Percentiles rank a stretch among this genome's conserved stretches.
phyloP scores from a whole-genome alignment of 2,797 vertebrate species.

The Acanthurus lineatus region DNA sequence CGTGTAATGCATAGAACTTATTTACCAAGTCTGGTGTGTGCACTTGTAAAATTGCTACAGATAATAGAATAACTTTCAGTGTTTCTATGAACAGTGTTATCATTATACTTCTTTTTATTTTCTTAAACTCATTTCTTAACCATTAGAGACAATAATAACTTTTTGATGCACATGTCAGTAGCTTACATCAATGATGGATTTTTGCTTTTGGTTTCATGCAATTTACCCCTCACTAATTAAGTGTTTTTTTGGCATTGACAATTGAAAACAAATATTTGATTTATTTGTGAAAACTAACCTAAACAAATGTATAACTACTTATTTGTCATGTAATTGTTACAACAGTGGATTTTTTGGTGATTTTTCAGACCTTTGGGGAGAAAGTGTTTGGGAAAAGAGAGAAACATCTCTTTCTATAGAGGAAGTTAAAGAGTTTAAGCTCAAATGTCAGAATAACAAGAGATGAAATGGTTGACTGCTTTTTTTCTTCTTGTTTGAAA shows the following conservation, averaged over 20 bases:
- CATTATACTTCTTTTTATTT: constrained; percentile 64
- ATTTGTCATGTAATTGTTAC: constrained; percentile 57
- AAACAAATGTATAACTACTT: constrained; percentile 44
- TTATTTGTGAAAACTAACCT: constrained; percentile 48
- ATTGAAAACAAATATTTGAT: constrained; percentile 38
- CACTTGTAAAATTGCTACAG: constrained; percentile 74
- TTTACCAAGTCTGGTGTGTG: constrained; percentile 73
- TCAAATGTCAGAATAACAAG: constrained; percentile 63
- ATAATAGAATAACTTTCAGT: constrained; percentile 54
- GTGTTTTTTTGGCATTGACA: constrained; percentile 46
- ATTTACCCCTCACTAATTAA: constrained; percentile 29
- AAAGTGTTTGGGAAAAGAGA: constrained; percentile 86
- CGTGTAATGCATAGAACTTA: constrained; percentile 67
- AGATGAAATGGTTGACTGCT: constrained; percentile 78
- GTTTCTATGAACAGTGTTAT: constrained; percentile 63
- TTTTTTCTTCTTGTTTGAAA: constrained; percentile 61
- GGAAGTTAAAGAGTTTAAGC: constrained; percentile 49
- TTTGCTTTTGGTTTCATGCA: constrained; percentile 45
- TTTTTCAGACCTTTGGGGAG: constrained; percentile 65
- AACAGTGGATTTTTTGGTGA: constrained; percentile 39
- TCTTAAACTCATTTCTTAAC: constrained; percentile 54
- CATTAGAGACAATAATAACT: constrained; percentile 37
- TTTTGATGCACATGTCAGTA: constrained; percentile 52
- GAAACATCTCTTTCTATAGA: constrained; percentile 78
- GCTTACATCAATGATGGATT: constrained; percentile 40